A percentile compares a stretch with the other conserved stretches of the same genome.
Evolutionary conservation across 2,888 invertebrate species (phyloP).

Genomic region (Drosophila nr. fundita): DNA sequence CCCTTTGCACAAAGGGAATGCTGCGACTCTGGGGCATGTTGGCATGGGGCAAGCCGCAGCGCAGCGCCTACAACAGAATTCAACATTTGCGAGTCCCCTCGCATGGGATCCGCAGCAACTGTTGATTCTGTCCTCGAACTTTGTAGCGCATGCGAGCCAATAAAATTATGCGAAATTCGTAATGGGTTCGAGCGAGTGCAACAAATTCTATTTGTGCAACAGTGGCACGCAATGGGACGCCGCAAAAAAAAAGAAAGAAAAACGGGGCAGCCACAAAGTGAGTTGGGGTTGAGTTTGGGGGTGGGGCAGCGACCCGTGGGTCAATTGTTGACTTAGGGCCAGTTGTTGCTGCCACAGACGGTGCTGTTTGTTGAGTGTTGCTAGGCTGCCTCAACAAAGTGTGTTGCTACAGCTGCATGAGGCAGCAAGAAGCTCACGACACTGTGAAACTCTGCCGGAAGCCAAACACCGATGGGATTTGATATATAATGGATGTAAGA

Average conservation of each 20-base stretch:
- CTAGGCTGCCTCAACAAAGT: background rate
- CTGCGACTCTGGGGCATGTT: constrained; percentile 5
- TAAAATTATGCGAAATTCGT: constrained; percentile 75
- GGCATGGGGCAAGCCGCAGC: constrained; percentile 43
- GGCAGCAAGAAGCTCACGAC: background rate
- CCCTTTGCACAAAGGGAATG: constrained; percentile 35
- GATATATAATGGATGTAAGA: background rate
- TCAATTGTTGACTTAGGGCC: constrained; percentile 65
- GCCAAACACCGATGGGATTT: background rate
- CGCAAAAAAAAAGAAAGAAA: background rate
- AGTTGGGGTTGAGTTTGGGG: background rate
- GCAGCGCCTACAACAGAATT: constrained; percentile 58
- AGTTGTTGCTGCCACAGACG: constrained; percentile 7
- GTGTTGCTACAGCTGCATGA: background rate
- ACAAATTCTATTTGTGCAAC: constrained; percentile 72
- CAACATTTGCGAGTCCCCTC: constrained; percentile 26
- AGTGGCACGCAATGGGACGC: constrained; percentile 12
- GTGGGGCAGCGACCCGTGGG: constrained; percentile 49
- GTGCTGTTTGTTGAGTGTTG: background rate
- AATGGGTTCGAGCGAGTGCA: constrained; percentile 72
- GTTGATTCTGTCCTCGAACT: constrained; percentile 59
- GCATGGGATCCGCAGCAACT: constrained; percentile 42
- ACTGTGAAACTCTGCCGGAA: background rate
- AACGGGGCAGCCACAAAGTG: background rate
- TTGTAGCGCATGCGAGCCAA: constrained; percentile 51